Base-by-base conservation (phyloP, 2,797 vertebrate genomes). In the Etheostoma nigrum region DNA sequence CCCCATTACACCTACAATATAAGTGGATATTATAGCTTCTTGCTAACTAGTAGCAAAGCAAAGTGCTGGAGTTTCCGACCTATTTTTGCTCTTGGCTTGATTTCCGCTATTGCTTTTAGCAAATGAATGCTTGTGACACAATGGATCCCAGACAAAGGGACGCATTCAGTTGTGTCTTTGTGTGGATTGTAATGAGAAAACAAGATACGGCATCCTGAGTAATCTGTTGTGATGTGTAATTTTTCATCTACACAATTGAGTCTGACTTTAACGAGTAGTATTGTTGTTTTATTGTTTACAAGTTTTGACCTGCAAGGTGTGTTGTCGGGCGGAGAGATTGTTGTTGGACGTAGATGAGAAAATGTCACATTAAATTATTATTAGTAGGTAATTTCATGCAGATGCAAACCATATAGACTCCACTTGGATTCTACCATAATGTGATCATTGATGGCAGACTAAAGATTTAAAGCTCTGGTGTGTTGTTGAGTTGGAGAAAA, bases 131-230 rank as follows among this genome's bases (percentile, higher is more conserved):
- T 67, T 78, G 69, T 72, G 76, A 81, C 68, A 91, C 88, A 89
- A 76, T 72, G 27, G 69, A 51, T 70, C 76, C 9, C 42, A 81
- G 47, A 92, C 90, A 91, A 91, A 91, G 86, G 67, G 60, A 18
- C 54, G 68, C 85, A 88, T 86, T 91, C 74, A 85, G 14, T 67
- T 62, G 74, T 67, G 54, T 66, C 62, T 82, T 72, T 82, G 67
- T 69, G 54, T 79, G 49, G 63, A 75, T 47, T 78, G 64, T 80
- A 81, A 88, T 88, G 77, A 79, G 84, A 88, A 87, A 84, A 36
- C 45, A 74, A 72, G 62, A 47, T 68, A 72, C 60, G 64, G 23
- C 65, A 76, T 74, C 49, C 76, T 48, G 66, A 19, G 21, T 45
- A 52, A 66, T 70, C 54, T 23, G 82, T 77, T 76, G 48, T 86